phyloP scores from a whole-genome alignment of 1,140 invertebrate genomes.

The Drosophila repleta region DNA sequence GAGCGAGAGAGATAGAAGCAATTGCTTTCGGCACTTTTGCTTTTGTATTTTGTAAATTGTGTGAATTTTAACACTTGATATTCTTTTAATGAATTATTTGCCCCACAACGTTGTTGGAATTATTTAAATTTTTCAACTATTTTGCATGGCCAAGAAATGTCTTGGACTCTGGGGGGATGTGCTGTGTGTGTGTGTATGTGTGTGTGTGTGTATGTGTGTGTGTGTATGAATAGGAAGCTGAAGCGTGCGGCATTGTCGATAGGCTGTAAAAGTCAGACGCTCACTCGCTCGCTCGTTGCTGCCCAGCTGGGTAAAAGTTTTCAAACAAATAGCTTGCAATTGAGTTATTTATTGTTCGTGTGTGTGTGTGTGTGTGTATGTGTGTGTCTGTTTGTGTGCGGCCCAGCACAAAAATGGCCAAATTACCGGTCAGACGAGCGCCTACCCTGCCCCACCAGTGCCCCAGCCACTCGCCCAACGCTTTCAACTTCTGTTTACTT shows the following conservation, averaged over 20 bases:
- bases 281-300: slow-evolving; percentile 2
- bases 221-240: neutral
- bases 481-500: neutral
- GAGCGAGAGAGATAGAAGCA: slow-evolving; percentile 1
- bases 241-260: neutral
- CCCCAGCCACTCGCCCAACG: neutral
- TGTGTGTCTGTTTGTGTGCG: slow-evolving; percentile 24
- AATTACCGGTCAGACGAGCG: slow-evolving; percentile 46
- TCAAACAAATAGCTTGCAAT: slow-evolving; percentile 79
- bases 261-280: slow-evolving; percentile 60
- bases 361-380: slow-evolving; percentile 21
- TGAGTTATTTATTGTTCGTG: slow-evolving; percentile 74
- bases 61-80: slow-evolving; percentile 82
- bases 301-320: slow-evolving; percentile 59
- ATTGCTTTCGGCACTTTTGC: slow-evolving; percentile 68
- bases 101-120: slow-evolving; percentile 50
- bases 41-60: slow-evolving; percentile 74
- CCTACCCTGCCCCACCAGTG: neutral
- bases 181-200: neutral
- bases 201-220: neutral
- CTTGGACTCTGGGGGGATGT: slow-evolving; percentile 12
- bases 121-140: slow-evolving; percentile 80
- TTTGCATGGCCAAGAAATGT: slow-evolving; percentile 58
- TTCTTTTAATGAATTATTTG: slow-evolving; percentile 80
- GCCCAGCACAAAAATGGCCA: slow-evolving; percentile 45